Evolutionary conservation across 2,888 invertebrate genomes (phyloP).

Genomic region (Anthrax anthrax): DNA sequence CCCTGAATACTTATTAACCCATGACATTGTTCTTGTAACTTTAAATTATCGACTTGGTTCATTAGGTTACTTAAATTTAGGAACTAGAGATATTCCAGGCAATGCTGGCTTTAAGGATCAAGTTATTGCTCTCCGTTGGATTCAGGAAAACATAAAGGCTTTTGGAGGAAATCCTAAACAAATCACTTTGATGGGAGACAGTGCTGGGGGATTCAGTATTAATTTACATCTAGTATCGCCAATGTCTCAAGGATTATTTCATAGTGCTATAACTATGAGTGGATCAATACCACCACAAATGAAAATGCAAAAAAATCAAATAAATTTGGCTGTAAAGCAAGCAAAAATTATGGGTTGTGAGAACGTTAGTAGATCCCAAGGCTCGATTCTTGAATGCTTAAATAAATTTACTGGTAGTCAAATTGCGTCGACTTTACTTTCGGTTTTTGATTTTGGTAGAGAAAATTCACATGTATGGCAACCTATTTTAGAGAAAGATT

Average conservation of each 20-base stretch:
- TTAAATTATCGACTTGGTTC: conserved; percentile 45
- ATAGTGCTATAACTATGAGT: conserved; percentile 40
- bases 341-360: conserved; percentile 35
- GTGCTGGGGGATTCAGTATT: conserved; percentile 22
- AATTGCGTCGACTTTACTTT: conserved; percentile 13
- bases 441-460: conserved; percentile 19
- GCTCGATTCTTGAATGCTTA: conserved; percentile 35
- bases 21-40: conserved; percentile 44
- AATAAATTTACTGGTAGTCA: conserved; percentile 18
- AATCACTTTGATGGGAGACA: conserved; percentile 39
- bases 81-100: conserved; percentile 38
- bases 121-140: conserved; percentile 39
- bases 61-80: conserved; percentile 38
- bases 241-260: conserved; percentile 35
- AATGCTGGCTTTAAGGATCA: conserved; percentile 44
- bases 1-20: conserved; percentile 43
- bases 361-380: conserved; percentile 21
- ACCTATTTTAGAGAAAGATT: conserved; percentile 37
- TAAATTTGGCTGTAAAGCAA: conserved; percentile 35
- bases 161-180: conserved; percentile 40
- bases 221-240: conserved; percentile 27
- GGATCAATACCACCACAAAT: conserved; percentile 26
- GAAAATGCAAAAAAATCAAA: conserved; percentile 31
- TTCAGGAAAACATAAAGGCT: conserved; percentile 36
- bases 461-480: conserved; percentile 30